Evolutionary conservation across 1,140 invertebrate genomes (phyloP).

Genomic region (Aphelenchoides avenae): DNA sequence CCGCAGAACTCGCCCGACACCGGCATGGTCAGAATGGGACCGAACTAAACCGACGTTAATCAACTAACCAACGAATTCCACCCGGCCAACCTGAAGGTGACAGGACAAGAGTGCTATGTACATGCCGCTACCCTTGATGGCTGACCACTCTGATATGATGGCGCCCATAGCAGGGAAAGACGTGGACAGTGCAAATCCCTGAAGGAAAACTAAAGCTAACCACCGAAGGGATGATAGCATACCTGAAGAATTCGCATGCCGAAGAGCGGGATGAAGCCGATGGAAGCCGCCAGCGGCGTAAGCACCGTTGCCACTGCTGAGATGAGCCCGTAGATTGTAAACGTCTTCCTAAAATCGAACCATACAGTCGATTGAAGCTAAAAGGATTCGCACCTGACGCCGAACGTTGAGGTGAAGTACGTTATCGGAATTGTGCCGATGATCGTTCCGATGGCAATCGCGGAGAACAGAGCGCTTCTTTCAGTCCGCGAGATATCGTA

Average conservation of each 20-base stretch:
- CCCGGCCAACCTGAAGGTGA: conserved; percentile 49
- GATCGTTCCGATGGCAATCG: conserved; percentile 37
- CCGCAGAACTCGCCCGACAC: conserved; percentile 38
- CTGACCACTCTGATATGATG: conserved; percentile 49
- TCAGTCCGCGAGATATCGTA: no score
- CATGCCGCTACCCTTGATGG: conserved; percentile 34
- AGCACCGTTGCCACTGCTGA: conserved; percentile 49
- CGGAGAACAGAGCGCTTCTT: conserved; percentile 36
- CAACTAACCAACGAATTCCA: not conserved
- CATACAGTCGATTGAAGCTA: no score
- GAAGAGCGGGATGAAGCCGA: conserved; percentile 36
- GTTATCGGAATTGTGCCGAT: conserved; percentile 38
- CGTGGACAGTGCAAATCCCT: conserved; percentile 54
- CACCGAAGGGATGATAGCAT: not conserved
- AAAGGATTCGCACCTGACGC: no score
- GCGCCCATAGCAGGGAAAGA: conserved; percentile 46
- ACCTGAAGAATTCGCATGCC: conserved; percentile 45
- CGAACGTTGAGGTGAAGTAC: conserved; percentile 14
- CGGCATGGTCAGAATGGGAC: conserved; percentile 46
- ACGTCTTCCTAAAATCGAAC: no score
- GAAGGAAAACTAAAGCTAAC: not conserved
- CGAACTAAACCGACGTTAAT: conserved; percentile 27
- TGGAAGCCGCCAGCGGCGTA: conserved; percentile 38
- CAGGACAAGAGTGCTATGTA: conserved; percentile 49
- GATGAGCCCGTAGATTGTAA: conserved; percentile 48